Conservation (phyloP, 2,113 vertebrate species). For the Ageneiosus marmoratus region DNA sequence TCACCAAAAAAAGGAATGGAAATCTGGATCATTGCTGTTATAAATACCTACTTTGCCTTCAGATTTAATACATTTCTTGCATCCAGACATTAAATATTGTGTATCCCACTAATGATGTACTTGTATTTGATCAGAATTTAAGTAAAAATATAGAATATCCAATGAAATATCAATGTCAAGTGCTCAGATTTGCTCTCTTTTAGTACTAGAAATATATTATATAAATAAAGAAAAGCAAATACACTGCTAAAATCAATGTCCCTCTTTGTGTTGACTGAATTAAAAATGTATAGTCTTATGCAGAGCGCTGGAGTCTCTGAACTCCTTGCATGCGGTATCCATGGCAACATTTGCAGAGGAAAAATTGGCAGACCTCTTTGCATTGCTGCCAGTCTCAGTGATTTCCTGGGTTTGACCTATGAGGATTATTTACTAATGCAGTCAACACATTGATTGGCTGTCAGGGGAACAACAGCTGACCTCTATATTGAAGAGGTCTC, state of each 20-base stretch:
- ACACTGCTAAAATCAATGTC: background rate
- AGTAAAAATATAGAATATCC: background rate
- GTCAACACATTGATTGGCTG: conserved; percentile 55
- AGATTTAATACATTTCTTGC: background rate
- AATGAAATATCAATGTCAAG: background rate
- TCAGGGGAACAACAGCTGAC: conserved; percentile 52
- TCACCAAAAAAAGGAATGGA: background rate
- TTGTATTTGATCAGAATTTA: background rate
- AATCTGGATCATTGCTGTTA: conserved; percentile 1
- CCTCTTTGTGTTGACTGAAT: conserved; percentile 17
- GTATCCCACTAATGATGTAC: too few relatives aligned
- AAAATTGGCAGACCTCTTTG: conserved; percentile 43
- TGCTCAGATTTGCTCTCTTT: background rate
- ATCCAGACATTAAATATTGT: conserved; percentile 1
- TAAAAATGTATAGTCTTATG: conserved; percentile 34
- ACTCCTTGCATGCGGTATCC: conserved; percentile 53
- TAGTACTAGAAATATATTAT: background rate
- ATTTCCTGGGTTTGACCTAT: conserved; percentile 56
- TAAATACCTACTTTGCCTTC: background rate
- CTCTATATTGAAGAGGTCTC: conserved; percentile 54
- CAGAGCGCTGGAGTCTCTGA: conserved; percentile 41
- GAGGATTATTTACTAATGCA: conserved; percentile 58
- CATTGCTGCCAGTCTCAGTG: conserved; percentile 41
- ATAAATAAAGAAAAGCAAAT: background rate
- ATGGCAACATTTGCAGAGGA: conserved; percentile 56